Base-by-base conservation (phyloP, 2,888 invertebrate species). In the Chrysina gloriosa region DNA sequence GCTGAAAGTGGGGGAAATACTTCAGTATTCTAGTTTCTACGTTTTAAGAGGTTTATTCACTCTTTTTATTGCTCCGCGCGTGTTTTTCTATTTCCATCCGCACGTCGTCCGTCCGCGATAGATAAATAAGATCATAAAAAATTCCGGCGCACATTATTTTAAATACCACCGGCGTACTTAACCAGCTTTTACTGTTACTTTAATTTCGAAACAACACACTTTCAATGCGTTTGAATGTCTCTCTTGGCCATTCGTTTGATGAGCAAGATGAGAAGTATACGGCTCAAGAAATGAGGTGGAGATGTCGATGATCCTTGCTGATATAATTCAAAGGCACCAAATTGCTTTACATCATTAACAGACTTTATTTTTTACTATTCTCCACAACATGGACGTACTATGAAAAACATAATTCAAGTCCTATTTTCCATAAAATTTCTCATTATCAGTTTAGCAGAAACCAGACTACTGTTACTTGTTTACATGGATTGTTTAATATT, bases 181-280 rank as follows among this genome's bases (percentile, higher is more conserved):
- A 64, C 64, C 64, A 47, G 64, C 52, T 52, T 64, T 64, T 64
- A 64, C 64, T 50, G 64, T 64, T 64, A 64, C 64, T 50, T 64
- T 64, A 64, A 64, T 64, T 64, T 64, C 64, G 64, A 64, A 64
- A 64, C 52, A 64, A 64, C 64, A 64, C 52, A 52, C 39, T 58
- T 58, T 58, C 58, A 42, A 58, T 58, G 58, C 58, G 58, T 58
- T 58, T 58, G 58, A 42, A 58, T 58, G 58, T 58, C 58, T 42
- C 58, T 58, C 39, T 42, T 58, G 42, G 58, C 14, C 27, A 27
- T 58, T 42, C 39, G 42, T 58, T 58, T 58, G 58, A 42, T 58
- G 58, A 58, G 58, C 39, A 58, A 58, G 39, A 39, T 39, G 58
- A 42, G 42, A 42, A 58, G 42, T 25, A 42, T 58, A 58, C 58